Conservation (phyloP, 2,797 vertebrate genomes). For the Falco berigora region DNA sequence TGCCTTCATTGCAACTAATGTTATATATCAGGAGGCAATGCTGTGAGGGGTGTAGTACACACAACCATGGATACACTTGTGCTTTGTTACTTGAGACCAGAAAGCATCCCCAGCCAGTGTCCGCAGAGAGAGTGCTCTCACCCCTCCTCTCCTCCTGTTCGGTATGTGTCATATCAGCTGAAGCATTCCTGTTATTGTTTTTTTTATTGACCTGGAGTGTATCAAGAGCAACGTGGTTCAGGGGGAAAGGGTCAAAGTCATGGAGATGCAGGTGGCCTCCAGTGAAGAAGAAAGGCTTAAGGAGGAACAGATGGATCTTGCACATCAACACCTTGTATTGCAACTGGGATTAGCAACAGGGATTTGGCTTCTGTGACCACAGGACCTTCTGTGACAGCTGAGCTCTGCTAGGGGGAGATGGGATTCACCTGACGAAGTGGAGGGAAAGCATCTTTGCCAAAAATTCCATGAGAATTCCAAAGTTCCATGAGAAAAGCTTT, state of each 20-base stretch:
- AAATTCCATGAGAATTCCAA: not conserved
- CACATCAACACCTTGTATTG: not conserved
- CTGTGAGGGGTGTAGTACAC: not conserved
- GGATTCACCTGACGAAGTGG: not conserved
- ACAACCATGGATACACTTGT: accelerated
- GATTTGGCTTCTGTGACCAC: not conserved
- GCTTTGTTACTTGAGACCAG: not conserved
- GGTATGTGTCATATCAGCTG: not conserved
- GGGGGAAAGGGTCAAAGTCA: not conserved
- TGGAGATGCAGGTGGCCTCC: not conserved
- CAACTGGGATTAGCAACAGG: not conserved
- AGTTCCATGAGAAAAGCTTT: not conserved
- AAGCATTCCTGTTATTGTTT: not conserved
- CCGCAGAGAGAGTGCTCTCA: not conserved
- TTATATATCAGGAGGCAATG: not conserved
- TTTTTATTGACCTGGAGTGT: not conserved
- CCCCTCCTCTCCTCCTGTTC: not conserved
- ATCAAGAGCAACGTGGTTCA: not conserved
- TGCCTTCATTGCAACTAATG: not conserved
- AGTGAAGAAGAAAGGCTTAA: not conserved
- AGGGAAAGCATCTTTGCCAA: not conserved
- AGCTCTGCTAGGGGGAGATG: not conserved
- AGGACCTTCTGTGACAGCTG: not conserved
- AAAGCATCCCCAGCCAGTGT: not conserved
- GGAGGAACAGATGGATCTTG: not conserved